Evolutionary conservation across 1,140 invertebrate species (phyloP).

Genomic region (Amphibalanus amphitrite): DNA sequence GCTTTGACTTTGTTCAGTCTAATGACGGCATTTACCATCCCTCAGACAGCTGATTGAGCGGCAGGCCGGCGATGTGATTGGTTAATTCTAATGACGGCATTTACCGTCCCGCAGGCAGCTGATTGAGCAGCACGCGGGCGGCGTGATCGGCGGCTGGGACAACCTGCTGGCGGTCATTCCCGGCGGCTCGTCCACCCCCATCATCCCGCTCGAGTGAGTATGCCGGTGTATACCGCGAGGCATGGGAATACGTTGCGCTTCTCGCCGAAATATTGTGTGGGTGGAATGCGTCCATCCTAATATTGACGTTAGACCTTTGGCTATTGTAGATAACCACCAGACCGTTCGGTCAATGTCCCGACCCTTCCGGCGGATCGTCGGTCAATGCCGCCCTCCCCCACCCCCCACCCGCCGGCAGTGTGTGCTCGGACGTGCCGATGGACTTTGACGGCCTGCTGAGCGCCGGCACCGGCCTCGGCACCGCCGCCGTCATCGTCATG

Average conservation of each 20-base stretch:
- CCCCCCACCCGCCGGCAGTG: too few species aligned
- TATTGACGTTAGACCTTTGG: too few species aligned
- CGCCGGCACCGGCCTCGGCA: constrained; percentile 87
- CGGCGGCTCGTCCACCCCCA: constrained; percentile 92
- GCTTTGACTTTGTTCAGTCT: too few species aligned
- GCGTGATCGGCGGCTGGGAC: constrained; percentile 95
- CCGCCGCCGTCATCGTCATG: constrained; percentile 97
- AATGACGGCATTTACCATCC: background rate
- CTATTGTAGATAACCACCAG: too few species aligned
- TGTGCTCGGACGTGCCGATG: constrained; percentile 89
- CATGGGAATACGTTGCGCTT: too few species aligned
- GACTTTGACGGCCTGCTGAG: constrained; percentile 93
- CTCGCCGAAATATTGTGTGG: too few species aligned
- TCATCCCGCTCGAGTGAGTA: constrained; percentile 86
- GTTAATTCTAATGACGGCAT: constrained; percentile 23
- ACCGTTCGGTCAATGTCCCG: too few species aligned
- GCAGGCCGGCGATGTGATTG: constrained; percentile 88
- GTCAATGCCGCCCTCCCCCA: too few species aligned
- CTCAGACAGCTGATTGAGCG: constrained; percentile 71
- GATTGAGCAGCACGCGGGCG: constrained; percentile 90
- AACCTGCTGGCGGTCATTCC: constrained; percentile 94
- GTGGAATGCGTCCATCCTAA: too few species aligned
- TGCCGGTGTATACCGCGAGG: too few species aligned
- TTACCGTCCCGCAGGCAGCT: constrained; percentile 42
- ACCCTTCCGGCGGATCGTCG: too few species aligned